phyloP scores from a whole-genome alignment of 1,140 invertebrate species.

The Berghia stephanieae region DNA sequence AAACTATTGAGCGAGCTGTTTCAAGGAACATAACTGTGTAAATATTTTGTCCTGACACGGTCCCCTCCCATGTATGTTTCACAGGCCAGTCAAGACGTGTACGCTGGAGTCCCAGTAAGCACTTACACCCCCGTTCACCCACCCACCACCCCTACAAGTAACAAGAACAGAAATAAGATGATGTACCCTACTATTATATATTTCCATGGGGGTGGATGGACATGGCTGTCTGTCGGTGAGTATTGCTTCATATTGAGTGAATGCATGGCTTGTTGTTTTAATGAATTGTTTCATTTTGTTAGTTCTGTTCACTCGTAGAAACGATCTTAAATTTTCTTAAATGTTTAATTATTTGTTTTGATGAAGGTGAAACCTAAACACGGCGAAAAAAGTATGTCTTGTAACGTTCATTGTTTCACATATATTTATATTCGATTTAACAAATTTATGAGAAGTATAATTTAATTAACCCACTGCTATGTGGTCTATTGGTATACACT shows the following conservation, averaged over 20 bases:
- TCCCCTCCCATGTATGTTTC: background rate
- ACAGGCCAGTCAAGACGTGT: constrained; percentile 40
- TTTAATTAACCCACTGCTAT: too few relatives aligned
- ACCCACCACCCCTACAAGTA: background rate
- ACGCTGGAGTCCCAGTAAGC: constrained; percentile 41
- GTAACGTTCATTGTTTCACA: too few relatives aligned
- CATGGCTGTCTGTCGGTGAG: constrained; percentile 53
- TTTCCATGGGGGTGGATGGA: constrained; percentile 61
- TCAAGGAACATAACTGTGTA: background rate
- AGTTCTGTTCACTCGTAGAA: background rate
- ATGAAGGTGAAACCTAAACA: too few relatives aligned
- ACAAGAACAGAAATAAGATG: background rate
- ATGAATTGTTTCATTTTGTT: too few relatives aligned
- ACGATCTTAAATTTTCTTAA: background rate
- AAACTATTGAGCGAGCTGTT: too few relatives aligned
- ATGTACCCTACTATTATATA: constrained; percentile 52
- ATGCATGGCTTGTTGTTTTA: background rate
- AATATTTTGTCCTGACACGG: background rate
- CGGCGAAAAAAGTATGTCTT: too few relatives aligned
- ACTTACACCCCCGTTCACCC: constrained; percentile 37
- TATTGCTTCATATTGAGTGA: background rate
- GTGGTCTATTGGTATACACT: too few relatives aligned
- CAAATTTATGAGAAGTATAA: too few relatives aligned
- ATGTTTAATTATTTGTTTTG: too few relatives aligned
- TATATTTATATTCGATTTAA: too few relatives aligned